Evolutionary conservation across 2,888 invertebrate genomes (phyloP).

Genomic region (Crioceris asparagi): DNA sequence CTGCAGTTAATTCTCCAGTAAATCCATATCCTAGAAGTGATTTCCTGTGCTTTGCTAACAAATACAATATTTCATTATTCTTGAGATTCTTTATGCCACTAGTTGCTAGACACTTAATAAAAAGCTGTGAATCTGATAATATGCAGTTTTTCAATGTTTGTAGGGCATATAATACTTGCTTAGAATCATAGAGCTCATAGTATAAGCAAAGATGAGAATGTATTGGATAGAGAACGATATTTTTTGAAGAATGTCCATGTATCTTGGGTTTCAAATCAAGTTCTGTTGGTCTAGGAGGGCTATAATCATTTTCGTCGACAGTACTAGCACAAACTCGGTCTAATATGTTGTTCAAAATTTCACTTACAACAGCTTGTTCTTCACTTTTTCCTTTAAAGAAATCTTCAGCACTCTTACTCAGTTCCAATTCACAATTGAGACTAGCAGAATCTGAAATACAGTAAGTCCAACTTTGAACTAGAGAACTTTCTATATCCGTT

Average conservation of each 20-base stretch:
- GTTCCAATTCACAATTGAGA: constrained; percentile 40
- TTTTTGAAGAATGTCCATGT: constrained; percentile 24
- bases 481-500: constrained; percentile 37
- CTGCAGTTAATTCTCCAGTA: constrained; percentile 49
- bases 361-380: constrained; percentile 42
- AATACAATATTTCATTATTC: constrained; percentile 45
- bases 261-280: constrained; percentile 28
- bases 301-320: constrained; percentile 17
- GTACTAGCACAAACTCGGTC: constrained; percentile 40
- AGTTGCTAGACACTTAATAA: constrained; percentile 65
- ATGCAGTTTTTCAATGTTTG: constrained; percentile 64
- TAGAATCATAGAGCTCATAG: constrained; percentile 66
- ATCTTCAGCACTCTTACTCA: constrained; percentile 55
- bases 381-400: constrained; percentile 47
- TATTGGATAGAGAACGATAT: constrained; percentile 53
- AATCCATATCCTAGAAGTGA: constrained; percentile 67
- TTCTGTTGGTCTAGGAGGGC: constrained; percentile 22
- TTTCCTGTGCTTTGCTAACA: constrained; percentile 65
- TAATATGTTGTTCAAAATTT: constrained; percentile 48
- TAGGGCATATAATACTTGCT: constrained; percentile 62
- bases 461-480: constrained; percentile 48
- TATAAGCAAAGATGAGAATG: constrained; percentile 79
- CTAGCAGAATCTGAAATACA: constrained; percentile 40
- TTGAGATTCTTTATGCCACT: constrained; percentile 52
- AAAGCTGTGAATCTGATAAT: constrained; percentile 56